phyloP scores from a whole-genome alignment of 2,888 invertebrate genomes.

The Meghimatium bilineatum region DNA sequence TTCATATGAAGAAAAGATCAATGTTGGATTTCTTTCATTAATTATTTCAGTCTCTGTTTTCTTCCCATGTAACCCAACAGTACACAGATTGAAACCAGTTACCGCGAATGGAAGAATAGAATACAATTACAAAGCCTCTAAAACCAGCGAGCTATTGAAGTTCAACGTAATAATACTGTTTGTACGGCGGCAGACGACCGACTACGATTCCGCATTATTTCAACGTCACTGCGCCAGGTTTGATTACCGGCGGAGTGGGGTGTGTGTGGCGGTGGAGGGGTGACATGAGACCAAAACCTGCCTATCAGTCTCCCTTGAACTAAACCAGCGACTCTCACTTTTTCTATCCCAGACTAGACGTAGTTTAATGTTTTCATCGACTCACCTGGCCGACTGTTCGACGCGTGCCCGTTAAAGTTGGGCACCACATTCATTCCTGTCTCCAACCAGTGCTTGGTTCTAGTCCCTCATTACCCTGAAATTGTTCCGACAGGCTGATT shows the following conservation, averaged over 20 bases:
- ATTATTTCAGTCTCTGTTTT: not conserved
- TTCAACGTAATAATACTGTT: constrained; percentile 15
- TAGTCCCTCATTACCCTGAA: not conserved
- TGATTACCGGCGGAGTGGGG: constrained; percentile 2
- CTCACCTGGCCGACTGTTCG: constrained; percentile 26
- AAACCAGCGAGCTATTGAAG: constrained; percentile 10
- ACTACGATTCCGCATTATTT: not conserved
- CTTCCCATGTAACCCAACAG: not conserved
- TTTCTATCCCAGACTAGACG: not conserved
- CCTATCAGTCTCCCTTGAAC: constrained; percentile 4
- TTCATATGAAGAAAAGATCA: too few relatives aligned
- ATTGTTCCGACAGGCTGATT: not conserved
- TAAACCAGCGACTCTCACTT: constrained; percentile 2
- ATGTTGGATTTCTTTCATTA: too few relatives aligned
- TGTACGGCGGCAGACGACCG: constrained; percentile 7
- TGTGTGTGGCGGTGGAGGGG: not conserved
- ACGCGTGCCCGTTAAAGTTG: constrained; percentile 21
- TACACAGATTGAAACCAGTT: too few relatives aligned
- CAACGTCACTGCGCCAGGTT: constrained; percentile 1
- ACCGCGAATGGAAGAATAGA: not conserved
- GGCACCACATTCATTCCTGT: constrained; percentile 20
- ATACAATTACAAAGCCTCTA: not conserved
- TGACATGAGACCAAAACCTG: constrained; percentile 18
- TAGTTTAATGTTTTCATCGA: not conserved
- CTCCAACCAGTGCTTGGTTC: not conserved